Base-by-base conservation (phyloP, 1,140 invertebrate species). In the Asobara japonica region DNA sequence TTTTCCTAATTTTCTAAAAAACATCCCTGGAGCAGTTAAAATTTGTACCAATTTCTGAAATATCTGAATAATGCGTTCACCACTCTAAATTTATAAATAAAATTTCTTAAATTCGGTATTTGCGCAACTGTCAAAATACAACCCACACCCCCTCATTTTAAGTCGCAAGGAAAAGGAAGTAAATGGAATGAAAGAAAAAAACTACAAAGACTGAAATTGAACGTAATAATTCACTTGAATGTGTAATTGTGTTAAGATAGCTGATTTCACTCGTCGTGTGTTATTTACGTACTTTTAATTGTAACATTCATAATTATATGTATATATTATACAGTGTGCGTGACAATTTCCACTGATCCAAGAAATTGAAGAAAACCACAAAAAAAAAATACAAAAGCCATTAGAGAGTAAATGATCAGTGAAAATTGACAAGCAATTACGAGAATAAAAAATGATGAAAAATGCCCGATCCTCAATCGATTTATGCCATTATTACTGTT, bases 401-500 rank as follows among this genome's bases (percentile, higher is more conserved):
- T 45, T 67, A n/a, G 27, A 67, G 11, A 13, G 13, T 13, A 8
- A 65, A 75, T 69, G 69, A 77, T 77, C 75, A 60, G 69, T 45
- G 41, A 8, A 6, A 45, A 45, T 45, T 16, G 3, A 3, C 41
- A 45, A 8, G 41, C 6, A 45, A 45, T 45, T 45, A 71, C 74
- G 77, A 77, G 76, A 78, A 70, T 75, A 76, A 77, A 62, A 38
- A 45, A 73, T 65, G n/a, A 11, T 56, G 48, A 64, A 65, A 76
- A 22, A 69, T 60, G 76, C 70, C 72, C 76, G 68, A 77, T 73
- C 76, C 79, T 79, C 77, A 80, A 83, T 83, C 74, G 67, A 80
- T 77, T 76, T 80, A 76, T 82, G 81, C 76, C 71, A 77, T 82
- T 82, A 77, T 82, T 76, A 79, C 80, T 83, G 76, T 84, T 85